Conservation (phyloP, 2,888 invertebrate species). For the Lagria hirta region DNA sequence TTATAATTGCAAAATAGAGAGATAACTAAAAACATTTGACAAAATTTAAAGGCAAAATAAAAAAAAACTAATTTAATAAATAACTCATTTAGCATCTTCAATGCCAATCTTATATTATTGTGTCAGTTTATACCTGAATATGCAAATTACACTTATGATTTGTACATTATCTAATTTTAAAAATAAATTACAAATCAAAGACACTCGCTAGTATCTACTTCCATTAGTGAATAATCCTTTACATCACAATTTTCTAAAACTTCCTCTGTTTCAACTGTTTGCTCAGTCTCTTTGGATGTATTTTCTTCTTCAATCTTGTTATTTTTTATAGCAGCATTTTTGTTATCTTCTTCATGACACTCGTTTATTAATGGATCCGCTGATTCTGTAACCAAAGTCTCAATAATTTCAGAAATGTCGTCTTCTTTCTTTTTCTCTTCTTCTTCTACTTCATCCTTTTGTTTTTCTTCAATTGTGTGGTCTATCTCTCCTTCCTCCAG, state of each 20-base stretch:
- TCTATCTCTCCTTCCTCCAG: slow-evolving; percentile 9
- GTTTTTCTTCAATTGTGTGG: slow-evolving; percentile 9
- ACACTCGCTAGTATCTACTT: slow-evolving; percentile 22
- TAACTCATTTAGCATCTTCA: slow-evolving; percentile 1
- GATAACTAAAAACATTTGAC: no score
- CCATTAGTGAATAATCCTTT: slow-evolving; percentile 10
- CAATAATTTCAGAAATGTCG: background rate
- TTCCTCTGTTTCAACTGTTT: background rate
- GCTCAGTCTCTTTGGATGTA: slow-evolving; percentile 8
- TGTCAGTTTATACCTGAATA: no score
- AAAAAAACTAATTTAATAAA: no score
- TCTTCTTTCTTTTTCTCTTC: slow-evolving; percentile 3
- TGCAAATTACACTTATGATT: slow-evolving; percentile 22
- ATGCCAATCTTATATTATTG: no score
- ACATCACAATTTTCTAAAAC: slow-evolving; percentile 1
- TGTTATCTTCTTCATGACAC: slow-evolving; percentile 1
- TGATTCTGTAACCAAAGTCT: background rate
- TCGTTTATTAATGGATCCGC: slow-evolving; percentile 2
- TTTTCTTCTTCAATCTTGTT: slow-evolving; percentile 8
- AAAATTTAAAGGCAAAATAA: no score
- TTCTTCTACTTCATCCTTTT: slow-evolving; percentile 6
- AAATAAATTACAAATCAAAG: slow-evolving; percentile 25
- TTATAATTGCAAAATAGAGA: no score
- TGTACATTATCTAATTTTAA: slow-evolving; percentile 21
- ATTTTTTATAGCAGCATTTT: slow-evolving; percentile 5